A percentile compares a stretch with the other conserved stretches of the same genome.
These are phyloP conservation scores for Triplophysa bombifrons DNA, from an alignment of 2,797 vertebrate species.

Conservation along the genomic window DNA sequence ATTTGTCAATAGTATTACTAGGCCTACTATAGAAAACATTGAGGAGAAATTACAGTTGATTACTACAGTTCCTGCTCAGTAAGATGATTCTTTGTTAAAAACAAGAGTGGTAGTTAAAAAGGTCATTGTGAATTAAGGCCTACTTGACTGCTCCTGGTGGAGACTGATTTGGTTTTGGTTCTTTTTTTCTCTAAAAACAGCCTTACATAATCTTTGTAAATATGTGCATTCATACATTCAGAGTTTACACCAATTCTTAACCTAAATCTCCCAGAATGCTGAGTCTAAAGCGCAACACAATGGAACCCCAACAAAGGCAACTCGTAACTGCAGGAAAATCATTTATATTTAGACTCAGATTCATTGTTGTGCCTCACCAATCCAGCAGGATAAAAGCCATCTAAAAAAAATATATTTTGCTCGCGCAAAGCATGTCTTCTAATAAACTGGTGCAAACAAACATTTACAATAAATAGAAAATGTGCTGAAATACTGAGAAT, in stretches of 20 bases:
- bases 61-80: background rate
- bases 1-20: too few species aligned
- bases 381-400: conserved; percentile 50
- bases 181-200: conserved; percentile 25
- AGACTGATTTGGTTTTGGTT: conserved; percentile 38
- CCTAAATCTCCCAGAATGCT: conserved; percentile 59
- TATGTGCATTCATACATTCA: conserved; percentile 57
- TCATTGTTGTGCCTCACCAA: conserved; percentile 37
- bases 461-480: conserved; percentile 44
- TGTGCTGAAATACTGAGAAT: conserved; percentile 31
- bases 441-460: conserved; percentile 51
- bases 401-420: conserved; percentile 28
- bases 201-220: conserved; percentile 53
- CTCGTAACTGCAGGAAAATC: conserved; percentile 23
- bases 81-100: conserved; percentile 29
- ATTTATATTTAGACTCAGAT: conserved; percentile 43
- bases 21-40: too few species aligned
- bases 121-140: conserved; percentile 21
- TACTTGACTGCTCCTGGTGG: conserved; percentile 37
- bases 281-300: conserved; percentile 57
- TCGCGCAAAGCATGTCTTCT: conserved; percentile 50
- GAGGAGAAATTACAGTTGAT: too few species aligned
- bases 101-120: conserved; percentile 39
- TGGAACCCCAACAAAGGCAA: conserved; percentile 53
- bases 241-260: conserved; percentile 56